Percentiles rank a stretch among this genome's conserved stretches.
phyloP scores from a whole-genome alignment of 1,140 invertebrate genomes.

The Trichomalopsis sarcophagae region DNA sequence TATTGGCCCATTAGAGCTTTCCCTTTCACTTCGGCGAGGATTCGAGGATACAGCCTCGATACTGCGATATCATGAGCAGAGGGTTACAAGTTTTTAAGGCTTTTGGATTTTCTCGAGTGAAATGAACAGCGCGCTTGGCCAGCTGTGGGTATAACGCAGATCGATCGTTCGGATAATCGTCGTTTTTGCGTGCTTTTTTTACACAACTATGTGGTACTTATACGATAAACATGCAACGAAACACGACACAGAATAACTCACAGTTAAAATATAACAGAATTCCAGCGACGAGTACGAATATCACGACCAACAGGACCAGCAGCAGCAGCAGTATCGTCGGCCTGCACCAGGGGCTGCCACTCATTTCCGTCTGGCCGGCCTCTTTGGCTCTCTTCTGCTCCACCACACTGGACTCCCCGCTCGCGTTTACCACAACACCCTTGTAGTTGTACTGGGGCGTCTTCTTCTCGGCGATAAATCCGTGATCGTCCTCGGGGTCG shows the following conservation, averaged over 20 bases:
- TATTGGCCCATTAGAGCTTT: conserved; percentile 10
- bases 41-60: background rate
- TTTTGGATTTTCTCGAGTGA: background rate
- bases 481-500: conserved; percentile 75
- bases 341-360: conserved; percentile 73
- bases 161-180: background rate
- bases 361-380: conserved; percentile 61
- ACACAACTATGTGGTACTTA: background rate
- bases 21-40: background rate
- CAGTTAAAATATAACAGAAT: conserved; percentile 79
- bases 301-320: conserved; percentile 75
- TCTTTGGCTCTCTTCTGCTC: conserved; percentile 69
- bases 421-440: conserved; percentile 75
- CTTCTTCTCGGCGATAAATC: conserved; percentile 72
- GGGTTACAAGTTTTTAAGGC: background rate
- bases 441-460: conserved; percentile 72
- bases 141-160: too few species aligned
- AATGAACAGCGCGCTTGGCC: background rate
- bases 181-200: background rate
- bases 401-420: conserved; percentile 73
- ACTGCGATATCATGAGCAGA: background rate
- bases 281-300: conserved; percentile 77
- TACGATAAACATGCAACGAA: conserved; percentile 20
- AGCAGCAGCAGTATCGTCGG: conserved; percentile 76
- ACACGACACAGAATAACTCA: conserved; percentile 67